phyloP scores from a whole-genome alignment of 1,140 invertebrate species.

The Bradynema listronoti region DNA sequence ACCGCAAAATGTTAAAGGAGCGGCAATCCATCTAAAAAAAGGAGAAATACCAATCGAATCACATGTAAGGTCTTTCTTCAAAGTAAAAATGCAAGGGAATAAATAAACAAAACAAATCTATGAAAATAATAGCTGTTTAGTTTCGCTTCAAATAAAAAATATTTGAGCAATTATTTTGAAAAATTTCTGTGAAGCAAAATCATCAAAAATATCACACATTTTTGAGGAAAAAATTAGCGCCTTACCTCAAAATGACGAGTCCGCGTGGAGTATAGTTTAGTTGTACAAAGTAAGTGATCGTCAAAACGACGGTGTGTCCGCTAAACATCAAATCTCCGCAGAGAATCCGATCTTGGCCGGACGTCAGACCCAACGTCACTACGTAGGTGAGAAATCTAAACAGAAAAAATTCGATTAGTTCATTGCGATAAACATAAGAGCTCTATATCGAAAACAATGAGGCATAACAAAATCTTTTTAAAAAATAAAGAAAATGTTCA shows the following conservation, averaged over 20 bases:
- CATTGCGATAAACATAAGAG: conserved; percentile 2
- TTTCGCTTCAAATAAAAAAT: too few relatives aligned
- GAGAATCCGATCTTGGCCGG: conserved; percentile 55
- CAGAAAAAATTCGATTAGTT: background rate
- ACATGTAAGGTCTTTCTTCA: background rate
- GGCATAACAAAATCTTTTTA: background rate
- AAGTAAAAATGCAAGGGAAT: background rate
- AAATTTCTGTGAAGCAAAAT: background rate
- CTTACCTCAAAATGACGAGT: conserved; percentile 36
- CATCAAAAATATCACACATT: background rate
- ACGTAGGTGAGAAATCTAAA: conserved; percentile 53
- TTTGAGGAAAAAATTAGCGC: conserved; percentile 1
- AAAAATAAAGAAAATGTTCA: background rate
- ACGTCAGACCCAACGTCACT: conserved; percentile 57
- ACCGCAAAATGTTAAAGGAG: conserved; percentile 53
- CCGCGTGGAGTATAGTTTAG: conserved; percentile 55
- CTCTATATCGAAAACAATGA: background rate
- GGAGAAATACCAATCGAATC: background rate
- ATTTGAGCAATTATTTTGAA: background rate
- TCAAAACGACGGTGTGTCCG: conserved; percentile 55
- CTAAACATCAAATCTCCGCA: conserved; percentile 56
- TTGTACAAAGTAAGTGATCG: conserved; percentile 57
- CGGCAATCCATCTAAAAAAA: conserved; percentile 52
- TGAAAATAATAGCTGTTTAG: too few relatives aligned
- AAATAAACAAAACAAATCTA: background rate